A percentile compares a stretch with the other conserved stretches of the same genome.
phyloP scores from a whole-genome alignment of 1,140 invertebrate genomes.

The Hesperophylax magnus region DNA sequence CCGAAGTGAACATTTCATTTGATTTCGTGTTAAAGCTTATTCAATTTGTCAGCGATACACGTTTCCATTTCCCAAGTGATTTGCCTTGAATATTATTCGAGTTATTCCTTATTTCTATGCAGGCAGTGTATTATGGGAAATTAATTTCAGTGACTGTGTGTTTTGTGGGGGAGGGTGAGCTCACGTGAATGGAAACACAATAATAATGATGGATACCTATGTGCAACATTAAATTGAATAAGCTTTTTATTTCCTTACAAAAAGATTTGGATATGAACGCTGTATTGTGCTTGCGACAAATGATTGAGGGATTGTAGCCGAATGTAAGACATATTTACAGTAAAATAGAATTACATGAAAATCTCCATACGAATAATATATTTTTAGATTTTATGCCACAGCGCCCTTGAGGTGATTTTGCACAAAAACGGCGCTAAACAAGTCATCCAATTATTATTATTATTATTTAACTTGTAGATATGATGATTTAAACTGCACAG shows the following conservation, averaged over 20 bases:
- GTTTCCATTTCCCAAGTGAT: slow-evolving; percentile 49
- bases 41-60: slow-evolving; percentile 41
- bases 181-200: slow-evolving; percentile 26
- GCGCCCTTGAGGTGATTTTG: too few species aligned
- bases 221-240: slow-evolving; percentile 25
- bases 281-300: too few species aligned
- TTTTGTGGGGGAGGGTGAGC: slow-evolving; percentile 22
- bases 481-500: too few species aligned
- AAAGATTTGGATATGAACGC: not conserved
- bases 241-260: slow-evolving; percentile 37
- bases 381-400: too few species aligned
- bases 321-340: too few species aligned
- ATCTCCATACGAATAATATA: too few species aligned
- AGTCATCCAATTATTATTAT: too few species aligned
- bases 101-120: slow-evolving; percentile 26
- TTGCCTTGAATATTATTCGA: slow-evolving; percentile 26
- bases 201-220: slow-evolving; percentile 37
- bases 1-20: slow-evolving; percentile 19
- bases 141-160: slow-evolving; percentile 42
- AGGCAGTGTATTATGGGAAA: slow-evolving; percentile 18
- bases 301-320: too few species aligned
- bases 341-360: too few species aligned
- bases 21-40: slow-evolving; percentile 37
- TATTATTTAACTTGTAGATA: too few species aligned
- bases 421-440: too few species aligned